These are phyloP conservation scores for Prionace glauca DNA, from an alignment of 2,797 vertebrate species.

Conservation along the genomic window DNA sequence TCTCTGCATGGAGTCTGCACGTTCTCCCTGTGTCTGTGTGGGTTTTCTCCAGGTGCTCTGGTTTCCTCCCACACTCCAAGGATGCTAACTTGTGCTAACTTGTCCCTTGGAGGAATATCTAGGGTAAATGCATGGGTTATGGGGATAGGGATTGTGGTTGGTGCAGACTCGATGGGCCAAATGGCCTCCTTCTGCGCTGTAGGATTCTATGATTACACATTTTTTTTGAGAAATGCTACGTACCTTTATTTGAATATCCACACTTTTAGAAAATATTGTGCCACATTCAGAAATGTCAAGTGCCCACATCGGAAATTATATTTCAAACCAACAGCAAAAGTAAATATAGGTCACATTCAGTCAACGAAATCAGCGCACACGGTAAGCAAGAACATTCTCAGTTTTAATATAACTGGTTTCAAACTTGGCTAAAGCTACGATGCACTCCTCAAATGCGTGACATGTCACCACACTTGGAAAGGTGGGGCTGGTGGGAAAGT, in stretches of 20 bases:
- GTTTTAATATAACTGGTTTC: not conserved
- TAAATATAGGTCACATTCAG: not conserved
- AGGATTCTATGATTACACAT: too few relatives aligned
- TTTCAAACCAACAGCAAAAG: not conserved
- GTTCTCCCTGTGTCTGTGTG: too few relatives aligned
- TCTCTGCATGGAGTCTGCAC: too few relatives aligned
- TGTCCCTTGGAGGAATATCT: too few relatives aligned
- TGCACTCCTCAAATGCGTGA: not conserved
- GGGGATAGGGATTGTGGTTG: too few relatives aligned
- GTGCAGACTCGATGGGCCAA: too few relatives aligned
- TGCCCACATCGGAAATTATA: not conserved
- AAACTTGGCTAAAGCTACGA: not conserved
- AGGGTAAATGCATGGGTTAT: too few relatives aligned
- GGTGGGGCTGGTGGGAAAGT: not conserved
- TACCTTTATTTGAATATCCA: not conserved
- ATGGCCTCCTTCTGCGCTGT: too few relatives aligned
- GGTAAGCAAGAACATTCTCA: not conserved
- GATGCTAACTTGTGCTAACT: too few relatives aligned
- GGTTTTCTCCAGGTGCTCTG: too few relatives aligned
- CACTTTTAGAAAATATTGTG: not conserved
- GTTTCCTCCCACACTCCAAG: too few relatives aligned
- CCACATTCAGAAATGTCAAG: not conserved
- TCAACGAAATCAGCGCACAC: not conserved
- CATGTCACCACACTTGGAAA: not conserved
- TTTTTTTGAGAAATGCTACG: not conserved